Evolutionary conservation across 1,140 invertebrate species (phyloP).

Genomic region (Oedothorax gibbosus): DNA sequence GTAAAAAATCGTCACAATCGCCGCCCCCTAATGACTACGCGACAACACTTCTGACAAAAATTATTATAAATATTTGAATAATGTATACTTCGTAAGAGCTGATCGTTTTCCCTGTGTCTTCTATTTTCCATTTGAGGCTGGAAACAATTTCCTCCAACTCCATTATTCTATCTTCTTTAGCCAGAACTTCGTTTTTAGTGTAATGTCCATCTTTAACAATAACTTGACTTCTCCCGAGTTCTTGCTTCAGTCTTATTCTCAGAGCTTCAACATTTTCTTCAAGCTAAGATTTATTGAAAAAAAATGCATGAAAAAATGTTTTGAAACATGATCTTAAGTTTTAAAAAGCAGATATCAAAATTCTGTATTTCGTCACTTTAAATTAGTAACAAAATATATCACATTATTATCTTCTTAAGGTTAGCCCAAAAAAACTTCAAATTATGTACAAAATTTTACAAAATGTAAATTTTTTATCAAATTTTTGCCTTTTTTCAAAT

Average conservation of each 20-base stretch:
- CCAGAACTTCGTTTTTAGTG: slow-evolving; percentile 11
- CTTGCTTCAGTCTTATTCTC: slow-evolving; percentile 25
- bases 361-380: too few relatives aligned
- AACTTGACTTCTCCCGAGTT: slow-evolving; percentile 28
- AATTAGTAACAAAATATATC: too few relatives aligned
- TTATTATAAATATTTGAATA: too few relatives aligned
- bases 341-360: background rate
- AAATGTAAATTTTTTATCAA: background rate
- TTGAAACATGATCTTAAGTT: background rate
- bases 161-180: slow-evolving; percentile 19
- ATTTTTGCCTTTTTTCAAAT: too few relatives aligned
- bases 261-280: slow-evolving; percentile 34
- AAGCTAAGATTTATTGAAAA: background rate
- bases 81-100: slow-evolving; percentile 40
- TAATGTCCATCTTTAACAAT: slow-evolving; percentile 20
- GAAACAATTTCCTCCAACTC: slow-evolving; percentile 26
- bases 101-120: slow-evolving; percentile 20
- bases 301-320: background rate
- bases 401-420: too few relatives aligned
- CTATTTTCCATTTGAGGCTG: slow-evolving; percentile 26
- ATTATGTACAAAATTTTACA: background rate
- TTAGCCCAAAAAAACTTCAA: too few relatives aligned
- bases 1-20: too few relatives aligned
- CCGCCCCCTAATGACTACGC: too few relatives aligned
- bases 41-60: too few relatives aligned